Evolutionary conservation across 2,113 vertebrate species (phyloP), one percentile per base, ranked within the genome.

Genomic region (Mustela lutreola): DNA sequence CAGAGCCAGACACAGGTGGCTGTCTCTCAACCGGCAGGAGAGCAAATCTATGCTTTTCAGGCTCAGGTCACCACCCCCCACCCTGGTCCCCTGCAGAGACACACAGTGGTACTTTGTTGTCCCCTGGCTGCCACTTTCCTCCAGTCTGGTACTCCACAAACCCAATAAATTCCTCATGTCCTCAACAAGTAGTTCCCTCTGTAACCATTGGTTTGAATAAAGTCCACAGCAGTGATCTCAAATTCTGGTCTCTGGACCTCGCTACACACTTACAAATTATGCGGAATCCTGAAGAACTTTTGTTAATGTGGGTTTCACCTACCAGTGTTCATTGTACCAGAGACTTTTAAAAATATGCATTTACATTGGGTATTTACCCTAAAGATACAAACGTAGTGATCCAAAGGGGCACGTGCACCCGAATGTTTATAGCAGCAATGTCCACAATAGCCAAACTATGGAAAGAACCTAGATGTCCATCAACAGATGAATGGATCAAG

Each of bases 301-400:
- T 36, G 18, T 21, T 48, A 48, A 15, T 28, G 19, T 48, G 22
- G 3, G 16, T 84, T 95, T 83, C 33, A 60, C 73, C 33, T 79
- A 76, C 19, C 33, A 28, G 60, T 71, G 19, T 31, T 95, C 73
- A 87, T 19, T 50, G 22, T 76, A 50, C 7, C 15, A 67, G 36
- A 91, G 79, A 79, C 50, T 28, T 78, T 50, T n/a, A 36, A 60
- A 96, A 82, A 28, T 58, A 53, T n/a, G 50, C 88, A 88, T 22
- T 89, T 94, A 60, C 60, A 76, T 36, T 36, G 36, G 36, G 36
- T 36, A 36, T 36, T 36, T 36, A 36, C 36, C 36, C 36, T 36
- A 36, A 36, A 36, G 36, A 36, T 36, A 36, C 36, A 36, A 36
- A 36, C 36, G 36, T 36, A 36, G 36, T 36, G 36, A 36, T 36